phyloP scores from a whole-genome alignment of 2,113 vertebrate species.

The Neomonachus schauinslandi region DNA sequence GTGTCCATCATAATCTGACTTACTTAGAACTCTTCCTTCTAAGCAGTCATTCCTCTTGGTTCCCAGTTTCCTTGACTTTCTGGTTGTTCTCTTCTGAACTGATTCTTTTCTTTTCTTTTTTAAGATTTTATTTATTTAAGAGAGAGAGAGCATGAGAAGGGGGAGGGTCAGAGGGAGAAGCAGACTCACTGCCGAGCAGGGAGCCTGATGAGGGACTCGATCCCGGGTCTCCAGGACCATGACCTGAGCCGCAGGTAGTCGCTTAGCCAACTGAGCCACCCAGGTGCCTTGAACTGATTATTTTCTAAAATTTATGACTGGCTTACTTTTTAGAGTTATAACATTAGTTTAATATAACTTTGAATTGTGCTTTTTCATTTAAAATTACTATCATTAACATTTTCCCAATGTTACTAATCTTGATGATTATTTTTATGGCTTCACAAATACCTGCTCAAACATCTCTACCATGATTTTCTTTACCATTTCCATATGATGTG shows the following conservation, averaged over 20 bases:
- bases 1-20: neutral
- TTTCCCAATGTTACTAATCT: neutral
- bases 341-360: neutral
- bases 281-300: neutral
- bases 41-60: neutral
- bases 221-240: too few relatives aligned
- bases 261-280: too few relatives aligned
- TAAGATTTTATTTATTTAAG: too few relatives aligned
- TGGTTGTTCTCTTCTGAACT: neutral
- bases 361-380: neutral
- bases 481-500: neutral
- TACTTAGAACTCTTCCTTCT: neutral
- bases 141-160: too few relatives aligned
- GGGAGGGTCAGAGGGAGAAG: too few relatives aligned
- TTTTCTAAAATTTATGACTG: neutral
- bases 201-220: too few relatives aligned
- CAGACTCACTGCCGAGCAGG: too few relatives aligned
- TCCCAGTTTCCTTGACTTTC: neutral
- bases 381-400: conserved; percentile 15
- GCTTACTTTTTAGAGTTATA: neutral
- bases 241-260: too few relatives aligned
- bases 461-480: neutral
- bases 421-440: conserved; percentile 35
- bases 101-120: neutral
- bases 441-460: neutral